Conservation (phyloP, 53 echinoderm and acorn worm genomes). For the Patiria pectinifera region DNA sequence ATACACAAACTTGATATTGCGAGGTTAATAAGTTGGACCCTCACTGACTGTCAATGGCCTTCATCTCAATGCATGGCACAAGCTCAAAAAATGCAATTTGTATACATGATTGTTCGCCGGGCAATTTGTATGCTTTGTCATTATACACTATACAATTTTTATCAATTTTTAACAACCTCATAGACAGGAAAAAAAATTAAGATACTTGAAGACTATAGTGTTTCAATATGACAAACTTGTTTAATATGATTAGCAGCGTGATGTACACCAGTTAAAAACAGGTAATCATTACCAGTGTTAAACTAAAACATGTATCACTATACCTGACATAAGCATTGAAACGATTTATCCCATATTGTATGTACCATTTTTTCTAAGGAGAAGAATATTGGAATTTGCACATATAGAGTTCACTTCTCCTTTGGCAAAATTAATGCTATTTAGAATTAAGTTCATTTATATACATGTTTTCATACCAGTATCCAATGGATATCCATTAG, state of each 20-base stretch:
- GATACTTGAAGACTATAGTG: not conserved
- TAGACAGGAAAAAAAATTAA: not conserved
- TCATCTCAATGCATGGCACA: not conserved
- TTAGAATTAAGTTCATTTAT: too few species aligned
- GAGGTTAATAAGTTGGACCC: not conserved
- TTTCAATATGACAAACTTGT: not conserved
- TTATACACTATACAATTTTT: not conserved
- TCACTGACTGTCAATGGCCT: not conserved
- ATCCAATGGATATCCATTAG: too few species aligned
- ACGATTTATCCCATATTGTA: not conserved
- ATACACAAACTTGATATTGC: too few species aligned
- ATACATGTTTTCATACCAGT: too few species aligned
- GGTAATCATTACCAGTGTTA: not conserved
- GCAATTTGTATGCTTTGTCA: not conserved
- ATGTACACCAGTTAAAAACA: not conserved
- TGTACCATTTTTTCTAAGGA: too few species aligned
- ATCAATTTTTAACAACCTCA: too few species aligned
- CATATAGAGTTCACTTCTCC: too few species aligned
- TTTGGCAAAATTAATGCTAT: too few species aligned
- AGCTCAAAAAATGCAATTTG: not conserved
- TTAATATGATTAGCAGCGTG: not conserved
- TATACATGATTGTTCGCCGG: not conserved
- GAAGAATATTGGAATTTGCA: not conserved
- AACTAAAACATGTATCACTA: not conserved
- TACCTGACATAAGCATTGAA: not conserved